These are phyloP conservation scores for Microtus oregoni DNA, from an alignment of 2,113 vertebrate species.

Conservation along the genomic window DNA sequence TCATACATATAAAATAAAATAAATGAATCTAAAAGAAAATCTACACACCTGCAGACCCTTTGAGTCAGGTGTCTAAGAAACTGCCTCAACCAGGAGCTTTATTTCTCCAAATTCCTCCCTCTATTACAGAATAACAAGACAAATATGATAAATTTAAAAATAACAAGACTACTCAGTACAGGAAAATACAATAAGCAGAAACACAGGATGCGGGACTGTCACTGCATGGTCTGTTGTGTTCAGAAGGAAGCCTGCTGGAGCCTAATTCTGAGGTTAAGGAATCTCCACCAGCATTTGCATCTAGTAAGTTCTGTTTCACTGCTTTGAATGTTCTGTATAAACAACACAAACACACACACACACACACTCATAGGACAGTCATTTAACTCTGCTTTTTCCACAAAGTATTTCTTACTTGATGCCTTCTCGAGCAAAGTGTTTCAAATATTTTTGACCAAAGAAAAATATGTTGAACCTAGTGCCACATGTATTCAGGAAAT, in stretches of 20 bases:
- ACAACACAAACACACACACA: rapidly evolving
- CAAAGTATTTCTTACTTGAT: background rate
- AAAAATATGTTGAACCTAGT: background rate
- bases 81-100: background rate
- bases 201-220: background rate
- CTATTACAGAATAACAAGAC: slow-evolving; percentile 51
- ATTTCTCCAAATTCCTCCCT: slow-evolving; percentile 38
- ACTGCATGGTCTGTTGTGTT: background rate
- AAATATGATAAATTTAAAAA: slow-evolving; percentile 37
- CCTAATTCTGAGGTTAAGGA: background rate
- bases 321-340: background rate
- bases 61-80: slow-evolving; percentile 39
- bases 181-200: slow-evolving; percentile 37
- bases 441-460: slow-evolving; percentile 14
- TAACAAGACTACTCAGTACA: slow-evolving; percentile 14
- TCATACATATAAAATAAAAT: background rate
- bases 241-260: background rate
- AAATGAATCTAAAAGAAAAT: background rate
- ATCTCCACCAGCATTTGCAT: background rate
- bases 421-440: background rate
- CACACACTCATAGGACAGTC: background rate
- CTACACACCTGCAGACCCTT: background rate
- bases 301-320: slow-evolving; percentile 9
- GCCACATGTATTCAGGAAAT: background rate
- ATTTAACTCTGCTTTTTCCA: slow-evolving; percentile 1